Conservation (phyloP, 2,888 invertebrate species). For the Prosapia bicincta region DNA sequence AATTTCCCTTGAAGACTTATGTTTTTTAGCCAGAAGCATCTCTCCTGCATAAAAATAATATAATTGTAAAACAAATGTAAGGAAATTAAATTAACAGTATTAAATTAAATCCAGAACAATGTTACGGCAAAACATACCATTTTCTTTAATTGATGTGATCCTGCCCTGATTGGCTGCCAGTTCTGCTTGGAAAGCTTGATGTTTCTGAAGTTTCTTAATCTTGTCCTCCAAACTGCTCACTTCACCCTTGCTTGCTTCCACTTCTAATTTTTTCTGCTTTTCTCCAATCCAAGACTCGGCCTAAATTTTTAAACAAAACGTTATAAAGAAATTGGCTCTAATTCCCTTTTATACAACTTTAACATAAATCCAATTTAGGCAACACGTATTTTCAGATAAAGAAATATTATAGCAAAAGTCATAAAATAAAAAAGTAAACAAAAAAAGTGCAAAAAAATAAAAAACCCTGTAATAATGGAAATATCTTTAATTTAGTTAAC, state of each 20-base stretch:
- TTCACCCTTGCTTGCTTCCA: conserved; percentile 70
- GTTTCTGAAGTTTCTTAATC: conserved; percentile 90
- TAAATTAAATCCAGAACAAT: not conserved
- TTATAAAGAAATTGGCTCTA: no score
- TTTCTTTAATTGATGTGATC: conserved; percentile 72
- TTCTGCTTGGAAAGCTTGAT: conserved; percentile 93
- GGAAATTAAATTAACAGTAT: not conserved
- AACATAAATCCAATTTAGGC: no score
- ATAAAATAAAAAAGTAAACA: no score
- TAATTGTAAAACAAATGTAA: not conserved
- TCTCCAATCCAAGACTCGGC: conserved; percentile 90
- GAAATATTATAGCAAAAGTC: no score
- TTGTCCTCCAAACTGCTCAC: conserved; percentile 85
- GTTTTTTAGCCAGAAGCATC: conserved; percentile 64
- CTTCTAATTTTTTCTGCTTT: conserved; percentile 81
- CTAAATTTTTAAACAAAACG: no score
- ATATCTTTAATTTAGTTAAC: no score
- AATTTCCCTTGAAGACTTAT: conserved; percentile 67
- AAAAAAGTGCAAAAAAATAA: no score
- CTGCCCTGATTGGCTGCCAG: conserved; percentile 81
- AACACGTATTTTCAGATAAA: no score
- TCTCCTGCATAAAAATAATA: conserved; percentile 51
- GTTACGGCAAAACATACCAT: conserved; percentile 36
- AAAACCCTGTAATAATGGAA: no score
- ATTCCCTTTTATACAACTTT: no score